These are phyloP conservation scores for Selene dorsalis DNA, from an alignment of 2,797 vertebrate species.

Conservation along the genomic window DNA sequence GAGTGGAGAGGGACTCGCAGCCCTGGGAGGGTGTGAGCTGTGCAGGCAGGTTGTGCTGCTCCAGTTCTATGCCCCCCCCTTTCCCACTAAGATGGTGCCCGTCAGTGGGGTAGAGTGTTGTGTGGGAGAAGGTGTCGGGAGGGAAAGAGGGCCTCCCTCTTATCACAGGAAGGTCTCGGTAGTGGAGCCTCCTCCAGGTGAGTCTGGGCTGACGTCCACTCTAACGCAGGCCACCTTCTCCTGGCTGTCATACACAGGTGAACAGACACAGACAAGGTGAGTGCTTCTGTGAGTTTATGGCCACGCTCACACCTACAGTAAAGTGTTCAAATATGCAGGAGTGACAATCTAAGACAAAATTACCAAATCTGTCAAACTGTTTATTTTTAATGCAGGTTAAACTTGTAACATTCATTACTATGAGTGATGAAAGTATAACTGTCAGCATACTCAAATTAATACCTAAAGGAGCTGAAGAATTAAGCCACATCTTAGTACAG, in stretches of 20 bases:
- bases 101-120: conserved; percentile 34
- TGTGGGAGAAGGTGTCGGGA: conserved; percentile 15
- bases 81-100: conserved; percentile 34
- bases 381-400: not conserved
- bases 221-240: conserved; percentile 92
- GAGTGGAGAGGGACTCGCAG: conserved; percentile 33
- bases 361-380: not conserved
- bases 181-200: conserved; percentile 83
- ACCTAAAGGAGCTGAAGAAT: not conserved
- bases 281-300: not conserved
- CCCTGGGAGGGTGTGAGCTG: conserved; percentile 28
- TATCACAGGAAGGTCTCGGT: conserved; percentile 92
- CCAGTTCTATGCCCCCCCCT: conserved; percentile 40
- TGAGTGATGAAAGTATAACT: not conserved
- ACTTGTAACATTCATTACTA: not conserved
- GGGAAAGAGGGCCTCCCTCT: conserved; percentile 8
- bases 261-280: conserved; percentile 22
- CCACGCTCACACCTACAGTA: conserved; percentile 1
- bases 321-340: conserved; percentile 21
- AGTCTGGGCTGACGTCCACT: conserved; percentile 89
- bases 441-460: not conserved
- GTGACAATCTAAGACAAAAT: no score
- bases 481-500: not conserved
- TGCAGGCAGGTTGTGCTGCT: conserved; percentile 50
- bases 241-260: conserved; percentile 84